A percentile compares a stretch with the other conserved stretches of the same genome.
Evolutionary conservation across 1,140 invertebrate genomes (phyloP).

Genomic region (Muscidifurax raptorellus): DNA sequence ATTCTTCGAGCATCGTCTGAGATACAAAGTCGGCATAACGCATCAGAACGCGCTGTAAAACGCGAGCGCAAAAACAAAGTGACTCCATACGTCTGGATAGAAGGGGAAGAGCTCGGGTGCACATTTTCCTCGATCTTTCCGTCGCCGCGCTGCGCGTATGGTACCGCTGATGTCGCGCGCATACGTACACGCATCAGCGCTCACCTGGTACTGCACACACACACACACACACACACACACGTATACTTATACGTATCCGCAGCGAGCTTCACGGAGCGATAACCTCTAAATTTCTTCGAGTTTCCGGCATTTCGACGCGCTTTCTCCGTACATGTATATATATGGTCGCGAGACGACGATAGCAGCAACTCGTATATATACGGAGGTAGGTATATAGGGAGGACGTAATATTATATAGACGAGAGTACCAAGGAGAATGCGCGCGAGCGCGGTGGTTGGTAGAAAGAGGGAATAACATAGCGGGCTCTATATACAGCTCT

Average conservation of each 20-base stretch:
- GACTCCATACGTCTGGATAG: neutral
- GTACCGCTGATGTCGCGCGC: no score
- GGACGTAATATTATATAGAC: neutral
- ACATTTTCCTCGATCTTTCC: neutral
- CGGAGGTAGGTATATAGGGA: neutral
- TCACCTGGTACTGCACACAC: neutral
- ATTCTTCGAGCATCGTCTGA: no score
- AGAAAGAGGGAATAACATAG: neutral
- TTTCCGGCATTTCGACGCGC: constrained; percentile 54
- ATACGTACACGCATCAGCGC: neutral
- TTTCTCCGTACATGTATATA: neutral
- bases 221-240: no score
- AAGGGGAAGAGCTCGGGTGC: neutral
- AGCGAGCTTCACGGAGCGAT: constrained; percentile 39
- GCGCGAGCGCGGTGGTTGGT: neutral
- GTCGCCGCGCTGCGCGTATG: no score
- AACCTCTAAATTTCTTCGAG: constrained; percentile 56
- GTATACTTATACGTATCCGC: no score
- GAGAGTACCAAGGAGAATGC: neutral
- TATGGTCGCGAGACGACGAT: no score
- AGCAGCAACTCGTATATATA: neutral
- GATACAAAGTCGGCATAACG: no score
- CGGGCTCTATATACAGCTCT: neutral
- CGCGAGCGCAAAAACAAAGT: neutral
- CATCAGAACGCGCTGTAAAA: neutral